Percentiles rank a stretch among this genome's conserved stretches.
phyloP scores from a whole-genome alignment of 2,888 invertebrate genomes.

The Cephus nigrinus region DNA sequence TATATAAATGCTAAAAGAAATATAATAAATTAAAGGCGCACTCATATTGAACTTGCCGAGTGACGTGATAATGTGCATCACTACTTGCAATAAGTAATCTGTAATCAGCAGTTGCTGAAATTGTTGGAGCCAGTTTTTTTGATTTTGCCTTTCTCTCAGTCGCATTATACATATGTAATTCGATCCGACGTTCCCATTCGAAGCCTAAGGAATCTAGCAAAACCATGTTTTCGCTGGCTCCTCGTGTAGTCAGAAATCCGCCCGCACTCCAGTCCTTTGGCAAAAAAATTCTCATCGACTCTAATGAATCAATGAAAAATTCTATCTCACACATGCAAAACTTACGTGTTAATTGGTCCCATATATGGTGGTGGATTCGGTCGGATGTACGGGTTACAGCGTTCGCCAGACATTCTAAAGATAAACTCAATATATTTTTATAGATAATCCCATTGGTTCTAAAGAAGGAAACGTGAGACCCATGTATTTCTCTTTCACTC shows the following conservation, averaged over 20 bases:
- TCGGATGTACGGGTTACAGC: constrained; percentile 61
- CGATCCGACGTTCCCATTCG: constrained; percentile 11
- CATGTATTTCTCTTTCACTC: not conserved
- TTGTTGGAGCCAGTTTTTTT: constrained; percentile 51
- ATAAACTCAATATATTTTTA: constrained; percentile 26
- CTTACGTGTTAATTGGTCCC: constrained; percentile 68
- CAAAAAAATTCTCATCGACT: not conserved
- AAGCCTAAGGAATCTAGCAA: constrained; percentile 56
- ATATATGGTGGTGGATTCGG: constrained; percentile 73
- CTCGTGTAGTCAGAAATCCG: constrained; percentile 70
- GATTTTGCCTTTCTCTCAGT: constrained; percentile 37
- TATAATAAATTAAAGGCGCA: too few species aligned
- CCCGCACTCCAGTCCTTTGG: constrained; percentile 53
- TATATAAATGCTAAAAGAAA: too few species aligned
- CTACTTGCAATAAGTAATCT: too few species aligned
- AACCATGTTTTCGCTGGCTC: constrained; percentile 69
- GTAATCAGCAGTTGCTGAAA: too few species aligned
- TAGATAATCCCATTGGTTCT: constrained; percentile 47
- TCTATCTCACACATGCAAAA: constrained; percentile 16
- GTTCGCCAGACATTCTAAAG: constrained; percentile 52
- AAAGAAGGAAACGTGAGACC: not conserved
- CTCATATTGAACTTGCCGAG: too few species aligned
- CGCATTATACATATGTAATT: constrained; percentile 12
- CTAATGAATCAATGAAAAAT: not conserved
- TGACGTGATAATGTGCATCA: too few species aligned